phyloP scores from a whole-genome alignment of 2,888 invertebrate species.

The Caenorhabditis imperialis region DNA sequence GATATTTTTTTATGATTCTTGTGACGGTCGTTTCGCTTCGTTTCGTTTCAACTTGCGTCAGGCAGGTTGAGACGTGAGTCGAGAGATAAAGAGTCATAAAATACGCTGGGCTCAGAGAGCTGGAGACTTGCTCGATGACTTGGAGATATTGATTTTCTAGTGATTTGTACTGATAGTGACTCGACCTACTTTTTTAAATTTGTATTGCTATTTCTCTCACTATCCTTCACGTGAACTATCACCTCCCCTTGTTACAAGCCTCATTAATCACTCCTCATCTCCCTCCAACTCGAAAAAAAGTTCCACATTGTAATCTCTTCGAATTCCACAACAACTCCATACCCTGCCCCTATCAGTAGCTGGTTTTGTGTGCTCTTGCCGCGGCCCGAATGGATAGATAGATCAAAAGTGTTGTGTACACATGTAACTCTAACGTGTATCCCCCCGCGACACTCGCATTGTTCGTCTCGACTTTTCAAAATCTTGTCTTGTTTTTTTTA shows the following conservation, averaged over 20 bases:
- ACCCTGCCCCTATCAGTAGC: too few relatives aligned
- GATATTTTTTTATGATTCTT: constrained; percentile 43
- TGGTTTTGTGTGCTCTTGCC: constrained; percentile 37
- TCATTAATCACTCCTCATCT: too few relatives aligned
- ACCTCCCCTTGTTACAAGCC: too few relatives aligned
- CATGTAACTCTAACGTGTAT: constrained; percentile 54
- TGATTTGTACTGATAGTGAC: constrained; percentile 7
- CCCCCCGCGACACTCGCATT: constrained; percentile 20
- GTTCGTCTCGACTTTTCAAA: constrained; percentile 15
- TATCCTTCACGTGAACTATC: constrained; percentile 9
- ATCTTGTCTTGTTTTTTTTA: constrained; percentile 4
- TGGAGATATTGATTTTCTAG: constrained; percentile 22
- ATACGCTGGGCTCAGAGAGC: constrained; percentile 12
- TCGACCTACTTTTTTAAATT: not conserved
- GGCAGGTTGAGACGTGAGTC: constrained; percentile 1
- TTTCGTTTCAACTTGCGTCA: too few relatives aligned
- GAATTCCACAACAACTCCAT: too few relatives aligned
- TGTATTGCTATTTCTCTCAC: constrained; percentile 9
- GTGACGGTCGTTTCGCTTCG: not conserved
- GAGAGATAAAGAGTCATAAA: constrained; percentile 54
- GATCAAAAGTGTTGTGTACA: constrained; percentile 60
- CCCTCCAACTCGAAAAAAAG: too few relatives aligned
- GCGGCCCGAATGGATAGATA: constrained; percentile 33
- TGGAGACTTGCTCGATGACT: constrained; percentile 14
- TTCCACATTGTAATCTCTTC: too few relatives aligned